These are phyloP conservation scores for Aphidius ervi DNA, from an alignment of 1,140 invertebrate species.

Conservation along the genomic window DNA sequence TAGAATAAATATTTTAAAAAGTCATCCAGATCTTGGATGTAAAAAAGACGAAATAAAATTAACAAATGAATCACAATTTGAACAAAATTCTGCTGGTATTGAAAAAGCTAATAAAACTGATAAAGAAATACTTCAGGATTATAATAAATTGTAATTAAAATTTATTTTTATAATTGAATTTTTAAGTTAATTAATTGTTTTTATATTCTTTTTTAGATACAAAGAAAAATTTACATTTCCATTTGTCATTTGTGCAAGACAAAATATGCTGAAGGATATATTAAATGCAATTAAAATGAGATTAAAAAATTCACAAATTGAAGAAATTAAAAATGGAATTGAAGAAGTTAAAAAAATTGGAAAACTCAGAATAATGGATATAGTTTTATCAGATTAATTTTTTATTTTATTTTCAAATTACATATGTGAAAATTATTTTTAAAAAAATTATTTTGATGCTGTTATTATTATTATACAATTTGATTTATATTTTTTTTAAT, in stretches of 20 bases:
- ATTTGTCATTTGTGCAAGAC: constrained; percentile 66
- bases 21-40: constrained; percentile 65
- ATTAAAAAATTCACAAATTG: constrained; percentile 53
- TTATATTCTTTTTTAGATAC: constrained; percentile 52
- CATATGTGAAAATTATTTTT: too few species aligned
- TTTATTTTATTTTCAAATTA: too few species aligned
- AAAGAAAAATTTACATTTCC: constrained; percentile 66
- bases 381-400: constrained; percentile 37
- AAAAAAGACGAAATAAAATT: constrained; percentile 57
- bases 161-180: constrained; percentile 6
- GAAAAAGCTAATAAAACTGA: constrained; percentile 55
- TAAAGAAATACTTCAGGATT: constrained; percentile 49
- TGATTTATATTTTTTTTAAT: too few species aligned
- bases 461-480: too few species aligned
- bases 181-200: constrained; percentile 13
- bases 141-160: constrained; percentile 54
- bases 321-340: constrained; percentile 59
- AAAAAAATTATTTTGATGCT: too few species aligned
- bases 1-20: constrained; percentile 55
- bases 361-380: constrained; percentile 55
- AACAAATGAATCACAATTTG: constrained; percentile 58
- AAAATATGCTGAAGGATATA: constrained; percentile 62
- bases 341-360: constrained; percentile 69
- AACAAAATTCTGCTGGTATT: constrained; percentile 59
- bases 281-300: constrained; percentile 55